Base-by-base conservation (phyloP, 2,888 invertebrate genomes). In the Lasioglossum lativentre region DNA sequence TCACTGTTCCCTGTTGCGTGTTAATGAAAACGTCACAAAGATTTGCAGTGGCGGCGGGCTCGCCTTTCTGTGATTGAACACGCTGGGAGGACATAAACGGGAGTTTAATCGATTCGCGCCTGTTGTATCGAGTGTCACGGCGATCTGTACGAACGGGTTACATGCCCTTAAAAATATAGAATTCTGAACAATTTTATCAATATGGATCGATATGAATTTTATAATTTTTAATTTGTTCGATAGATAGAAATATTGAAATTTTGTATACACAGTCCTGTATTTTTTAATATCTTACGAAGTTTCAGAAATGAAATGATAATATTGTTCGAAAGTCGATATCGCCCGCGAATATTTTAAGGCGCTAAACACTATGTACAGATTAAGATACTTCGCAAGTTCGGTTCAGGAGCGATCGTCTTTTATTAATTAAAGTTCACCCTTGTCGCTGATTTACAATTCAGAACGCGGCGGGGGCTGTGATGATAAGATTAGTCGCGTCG, bases 21-120 rank as follows among this genome's bases (percentile, higher is more conserved):
- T 91, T 92, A 92, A 92, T 92, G 92, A 92, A 93, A 93, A 91
- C 86, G 93, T 92, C 92, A 92, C 89, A 89, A 91, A 90, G 92
- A 92, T 92, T 92, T 90, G 90, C 90, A 86, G 81, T 80, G 89
- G 85, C 85, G 79, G 86, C 71, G 76, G 23, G 72, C 42, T 47
- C 30, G 14, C 38, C 74, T 27, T 19, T 72, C 71, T 80, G 19
- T 19, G 45, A 63, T 52, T 38, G 73, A 42, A 71, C 5, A n/a
- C 19, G 70, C 23, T 38, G 4, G 74, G 30, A 71, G 47, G 34
- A 59, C 59, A 76, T 78, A 82, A 77, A 63, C 75, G 86, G 68
- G 59, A 56, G 75, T 77, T 89, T 90, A 90, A 90, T 90, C 90
- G 91, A 90, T 90, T 91, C 82, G 68, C 80, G 79, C 68, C 47